These are phyloP conservation scores for Hydrotaea cyrtoneurina DNA, from an alignment of 2,888 invertebrate species.

Conservation along the genomic window DNA sequence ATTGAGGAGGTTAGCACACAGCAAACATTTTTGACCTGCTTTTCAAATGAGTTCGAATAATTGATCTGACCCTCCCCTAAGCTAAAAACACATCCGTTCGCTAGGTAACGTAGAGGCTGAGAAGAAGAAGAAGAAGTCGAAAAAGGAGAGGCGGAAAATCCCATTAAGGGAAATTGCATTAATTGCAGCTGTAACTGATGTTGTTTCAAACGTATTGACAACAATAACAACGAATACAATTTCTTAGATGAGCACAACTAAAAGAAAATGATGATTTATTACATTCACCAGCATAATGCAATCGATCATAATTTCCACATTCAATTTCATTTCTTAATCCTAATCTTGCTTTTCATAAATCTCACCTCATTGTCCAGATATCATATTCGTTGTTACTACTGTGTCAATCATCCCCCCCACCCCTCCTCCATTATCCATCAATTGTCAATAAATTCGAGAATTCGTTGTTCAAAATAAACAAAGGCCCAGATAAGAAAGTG, in stretches of 20 bases:
- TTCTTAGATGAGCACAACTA: neutral
- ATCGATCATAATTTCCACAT: conserved; percentile 46
- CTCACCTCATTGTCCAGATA: neutral
- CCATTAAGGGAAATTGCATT: conserved; percentile 16
- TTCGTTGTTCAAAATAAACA: conserved; percentile 30
- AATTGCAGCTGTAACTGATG: conserved; percentile 22
- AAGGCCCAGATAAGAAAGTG: conserved; percentile 50
- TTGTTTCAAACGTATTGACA: neutral
- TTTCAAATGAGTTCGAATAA: neutral
- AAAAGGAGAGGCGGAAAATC: neutral
- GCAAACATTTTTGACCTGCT: conserved; percentile 21
- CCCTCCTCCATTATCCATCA: no score
- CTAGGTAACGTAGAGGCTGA: neutral
- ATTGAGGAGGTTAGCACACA: neutral
- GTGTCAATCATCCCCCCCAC: neutral
- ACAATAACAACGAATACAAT: neutral
- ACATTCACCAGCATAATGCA: neutral
- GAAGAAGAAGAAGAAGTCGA: neutral
- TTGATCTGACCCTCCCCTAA: neutral
- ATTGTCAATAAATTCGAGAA: no score
- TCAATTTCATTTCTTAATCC: conserved; percentile 29
- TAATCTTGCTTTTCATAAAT: conserved; percentile 48
- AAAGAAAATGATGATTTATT: conserved; percentile 11
- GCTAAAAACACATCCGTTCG: neutral
- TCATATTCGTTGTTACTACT: neutral